These are phyloP conservation scores for Pterostichus madidus DNA, from an alignment of 2,888 invertebrate species.

Conservation along the genomic window DNA sequence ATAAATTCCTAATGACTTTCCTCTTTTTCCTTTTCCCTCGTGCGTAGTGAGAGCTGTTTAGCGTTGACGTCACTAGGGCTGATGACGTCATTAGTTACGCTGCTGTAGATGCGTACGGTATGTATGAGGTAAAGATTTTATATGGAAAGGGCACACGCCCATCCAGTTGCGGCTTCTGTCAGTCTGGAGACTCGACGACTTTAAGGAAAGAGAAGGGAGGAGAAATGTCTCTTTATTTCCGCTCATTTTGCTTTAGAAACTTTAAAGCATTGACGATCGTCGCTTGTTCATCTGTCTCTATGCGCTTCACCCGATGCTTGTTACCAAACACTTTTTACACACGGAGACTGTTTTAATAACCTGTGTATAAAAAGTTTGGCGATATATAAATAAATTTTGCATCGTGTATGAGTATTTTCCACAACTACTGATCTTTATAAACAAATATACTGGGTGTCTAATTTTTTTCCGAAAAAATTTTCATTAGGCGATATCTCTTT, in stretches of 20 bases:
- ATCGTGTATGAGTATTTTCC: no score
- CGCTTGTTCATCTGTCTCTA: constrained; percentile 47
- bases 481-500: no score
- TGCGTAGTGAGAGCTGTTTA: no score
- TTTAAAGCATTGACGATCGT: constrained; percentile 39
- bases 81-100: constrained; percentile 16
- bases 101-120: constrained; percentile 7
- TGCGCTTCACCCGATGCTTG: not conserved
- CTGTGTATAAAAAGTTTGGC: no score
- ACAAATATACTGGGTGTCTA: no score
- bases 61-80: not conserved
- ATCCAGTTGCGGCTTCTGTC: constrained; percentile 15
- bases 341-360: not conserved
- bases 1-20: no score
- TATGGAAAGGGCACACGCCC: constrained; percentile 20
- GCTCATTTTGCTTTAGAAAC: constrained; percentile 59
- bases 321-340: not conserved
- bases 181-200: not conserved
- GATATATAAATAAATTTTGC: no score
- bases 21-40: no score
- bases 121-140: not conserved
- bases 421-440: no score
- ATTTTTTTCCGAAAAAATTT: no score
- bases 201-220: not conserved
- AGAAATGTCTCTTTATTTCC: constrained; percentile 48